A percentile compares a stretch with the other conserved stretches of the same genome.
Conservation (phyloP, 1,140 invertebrate species). For the Helicorthomorpha holstii region DNA sequence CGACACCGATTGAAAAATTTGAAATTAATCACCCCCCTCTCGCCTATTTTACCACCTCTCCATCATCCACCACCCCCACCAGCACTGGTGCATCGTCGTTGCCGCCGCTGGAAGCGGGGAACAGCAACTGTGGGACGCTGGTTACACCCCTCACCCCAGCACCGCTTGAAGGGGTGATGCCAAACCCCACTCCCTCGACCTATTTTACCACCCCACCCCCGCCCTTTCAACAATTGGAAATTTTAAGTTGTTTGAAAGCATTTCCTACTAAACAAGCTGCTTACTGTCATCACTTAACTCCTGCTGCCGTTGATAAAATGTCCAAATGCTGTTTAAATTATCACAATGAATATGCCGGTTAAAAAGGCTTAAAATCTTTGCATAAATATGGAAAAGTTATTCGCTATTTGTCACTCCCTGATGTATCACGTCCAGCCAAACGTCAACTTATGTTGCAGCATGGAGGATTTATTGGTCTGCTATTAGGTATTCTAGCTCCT, state of each 20-base stretch:
- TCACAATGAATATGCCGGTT: neutral
- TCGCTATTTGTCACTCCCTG: neutral
- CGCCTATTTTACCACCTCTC: too few relatives aligned
- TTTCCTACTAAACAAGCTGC: neutral
- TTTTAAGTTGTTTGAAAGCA: neutral
- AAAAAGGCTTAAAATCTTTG: neutral
- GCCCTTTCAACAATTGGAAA: neutral
- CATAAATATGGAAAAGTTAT: neutral
- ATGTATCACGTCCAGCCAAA: neutral
- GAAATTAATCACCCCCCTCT: neutral
- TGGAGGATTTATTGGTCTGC: neutral
- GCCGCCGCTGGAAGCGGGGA: neutral
- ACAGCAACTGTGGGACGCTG: neutral
- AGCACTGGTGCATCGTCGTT: neutral
- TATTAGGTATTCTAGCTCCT: neutral
- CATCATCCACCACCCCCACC: neutral
- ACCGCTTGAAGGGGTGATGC: neutral
- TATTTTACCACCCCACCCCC: too few relatives aligned
- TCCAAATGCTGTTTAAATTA: neutral
- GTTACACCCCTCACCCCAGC: neutral
- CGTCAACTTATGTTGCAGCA: neutral
- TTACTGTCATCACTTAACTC: neutral
- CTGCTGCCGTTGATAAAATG: neutral
- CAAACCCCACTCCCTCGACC: neutral
- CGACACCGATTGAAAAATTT: neutral